Evolutionary conservation across 2,888 invertebrate genomes (phyloP).

Genomic region (Agriopis marginaria): DNA sequence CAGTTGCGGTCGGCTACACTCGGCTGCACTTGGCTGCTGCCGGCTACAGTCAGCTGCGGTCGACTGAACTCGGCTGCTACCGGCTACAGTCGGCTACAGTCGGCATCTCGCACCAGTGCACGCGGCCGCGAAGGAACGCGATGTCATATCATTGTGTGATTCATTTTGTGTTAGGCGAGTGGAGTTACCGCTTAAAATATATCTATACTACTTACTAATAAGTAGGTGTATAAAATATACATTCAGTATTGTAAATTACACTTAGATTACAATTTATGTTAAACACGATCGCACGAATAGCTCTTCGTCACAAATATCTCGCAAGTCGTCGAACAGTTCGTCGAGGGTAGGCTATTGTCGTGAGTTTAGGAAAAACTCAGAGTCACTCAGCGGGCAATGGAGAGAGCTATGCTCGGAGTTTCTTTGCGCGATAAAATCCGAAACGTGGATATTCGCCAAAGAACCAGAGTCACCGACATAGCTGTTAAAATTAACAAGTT

Average conservation of each 20-base stretch:
- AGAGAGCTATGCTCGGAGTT: too few relatives aligned
- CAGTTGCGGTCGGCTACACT: too few relatives aligned
- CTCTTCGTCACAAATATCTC: constrained; percentile 7
- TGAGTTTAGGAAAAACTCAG: too few relatives aligned
- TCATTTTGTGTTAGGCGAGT: constrained; percentile 45
- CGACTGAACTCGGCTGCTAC: background rate
- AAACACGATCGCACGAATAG: background rate
- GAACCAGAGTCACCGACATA: too few relatives aligned
- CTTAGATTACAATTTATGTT: background rate
- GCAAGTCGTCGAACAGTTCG: background rate
- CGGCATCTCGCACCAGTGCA: background rate
- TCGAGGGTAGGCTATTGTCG: background rate
- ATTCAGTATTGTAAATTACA: constrained; percentile 5
- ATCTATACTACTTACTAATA: constrained; percentile 5
- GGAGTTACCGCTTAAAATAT: constrained; percentile 6
- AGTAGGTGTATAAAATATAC: background rate
- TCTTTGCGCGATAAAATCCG: too few relatives aligned
- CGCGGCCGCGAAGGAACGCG: constrained; percentile 51
- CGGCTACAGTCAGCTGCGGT: background rate
- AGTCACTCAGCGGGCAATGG: too few relatives aligned
- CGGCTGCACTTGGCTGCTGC: background rate
- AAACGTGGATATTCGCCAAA: too few relatives aligned
- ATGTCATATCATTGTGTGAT: constrained; percentile 82
- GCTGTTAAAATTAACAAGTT: too few relatives aligned
- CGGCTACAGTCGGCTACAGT: background rate